A percentile compares a stretch with the other conserved stretches of the same genome.
phyloP scores from a whole-genome alignment of 2,113 vertebrate genomes.

The Dermatemys mawii region DNA sequence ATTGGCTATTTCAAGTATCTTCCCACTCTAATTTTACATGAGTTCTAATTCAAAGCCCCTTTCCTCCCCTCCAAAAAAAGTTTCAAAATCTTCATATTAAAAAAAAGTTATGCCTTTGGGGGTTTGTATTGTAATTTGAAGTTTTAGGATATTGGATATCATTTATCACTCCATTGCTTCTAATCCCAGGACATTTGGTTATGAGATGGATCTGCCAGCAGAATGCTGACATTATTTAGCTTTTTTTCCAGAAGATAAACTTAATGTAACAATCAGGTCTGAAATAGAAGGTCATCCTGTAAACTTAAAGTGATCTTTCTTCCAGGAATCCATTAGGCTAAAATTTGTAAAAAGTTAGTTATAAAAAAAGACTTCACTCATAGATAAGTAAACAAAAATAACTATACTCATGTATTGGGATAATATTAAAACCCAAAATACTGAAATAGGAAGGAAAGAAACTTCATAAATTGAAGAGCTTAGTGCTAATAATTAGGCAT shows the following conservation, averaged over 20 bases:
- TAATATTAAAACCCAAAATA: background rate
- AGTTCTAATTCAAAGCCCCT: background rate
- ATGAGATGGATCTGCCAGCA: background rate
- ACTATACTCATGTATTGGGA: background rate
- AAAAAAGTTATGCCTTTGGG: background rate
- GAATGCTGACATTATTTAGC: background rate
- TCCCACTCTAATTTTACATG: background rate
- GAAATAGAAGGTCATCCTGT: constrained; percentile 7
- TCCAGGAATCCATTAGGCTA: background rate
- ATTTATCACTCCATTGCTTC: constrained; percentile 7
- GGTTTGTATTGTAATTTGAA: constrained; percentile 9
- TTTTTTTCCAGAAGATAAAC: background rate
- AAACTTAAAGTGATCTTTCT: constrained; percentile 5
- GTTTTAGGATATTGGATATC: background rate
- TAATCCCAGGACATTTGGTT: background rate
- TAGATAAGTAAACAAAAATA: constrained; percentile 5
- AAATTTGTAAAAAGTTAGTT: constrained; percentile 16
- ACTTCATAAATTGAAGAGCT: background rate
- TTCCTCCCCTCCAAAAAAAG: too few relatives aligned
- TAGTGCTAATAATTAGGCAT: background rate
- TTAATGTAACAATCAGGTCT: background rate
- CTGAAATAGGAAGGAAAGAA: background rate
- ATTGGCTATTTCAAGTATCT: background rate
- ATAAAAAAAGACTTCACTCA: background rate
- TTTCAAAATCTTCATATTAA: background rate